Percentiles rank a stretch among this genome's conserved stretches.
These are phyloP conservation scores for Atta texana DNA, from an alignment of 1,140 invertebrate genomes.

Conservation along the genomic window DNA sequence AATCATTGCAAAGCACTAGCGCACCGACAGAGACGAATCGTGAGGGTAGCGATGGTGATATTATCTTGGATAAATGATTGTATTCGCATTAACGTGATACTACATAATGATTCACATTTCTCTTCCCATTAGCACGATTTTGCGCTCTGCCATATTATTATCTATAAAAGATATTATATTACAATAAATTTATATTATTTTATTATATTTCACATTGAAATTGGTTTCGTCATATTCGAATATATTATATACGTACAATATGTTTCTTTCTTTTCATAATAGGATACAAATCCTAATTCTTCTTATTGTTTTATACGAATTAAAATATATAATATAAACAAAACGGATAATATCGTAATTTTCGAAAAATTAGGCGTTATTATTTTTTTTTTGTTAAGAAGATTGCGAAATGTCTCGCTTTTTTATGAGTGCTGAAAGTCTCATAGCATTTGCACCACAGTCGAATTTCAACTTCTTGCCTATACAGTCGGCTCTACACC, in stretches of 20 bases:
- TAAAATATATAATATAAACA: conserved; percentile 30
- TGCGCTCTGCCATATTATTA: background rate
- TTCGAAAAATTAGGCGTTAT: background rate
- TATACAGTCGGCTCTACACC: conserved; percentile 15
- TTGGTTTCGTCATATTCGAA: background rate
- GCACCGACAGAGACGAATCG: conserved; percentile 69
- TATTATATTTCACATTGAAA: background rate
- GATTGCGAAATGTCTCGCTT: conserved; percentile 21
- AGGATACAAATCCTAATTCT: background rate
- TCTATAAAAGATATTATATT: background rate
- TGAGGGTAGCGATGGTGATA: conserved; percentile 63
- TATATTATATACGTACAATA: background rate
- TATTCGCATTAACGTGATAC: conserved; percentile 66
- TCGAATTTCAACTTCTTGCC: conserved; percentile 55
- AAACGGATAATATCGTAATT: conserved; percentile 3
- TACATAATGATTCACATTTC: conserved; percentile 67
- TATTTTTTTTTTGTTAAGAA: background rate
- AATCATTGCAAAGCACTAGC: conserved; percentile 67
- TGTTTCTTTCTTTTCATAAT: background rate
- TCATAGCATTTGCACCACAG: conserved; percentile 37
- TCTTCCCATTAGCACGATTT: conserved; percentile 34
- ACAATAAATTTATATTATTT: background rate
- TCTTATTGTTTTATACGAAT: background rate
- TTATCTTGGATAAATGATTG: conserved; percentile 75
- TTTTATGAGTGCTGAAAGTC: conserved; percentile 29